phyloP scores from a whole-genome alignment of 37 sponge, comb jelly and placozoan genomes.

The Oscarella lobularis region DNA sequence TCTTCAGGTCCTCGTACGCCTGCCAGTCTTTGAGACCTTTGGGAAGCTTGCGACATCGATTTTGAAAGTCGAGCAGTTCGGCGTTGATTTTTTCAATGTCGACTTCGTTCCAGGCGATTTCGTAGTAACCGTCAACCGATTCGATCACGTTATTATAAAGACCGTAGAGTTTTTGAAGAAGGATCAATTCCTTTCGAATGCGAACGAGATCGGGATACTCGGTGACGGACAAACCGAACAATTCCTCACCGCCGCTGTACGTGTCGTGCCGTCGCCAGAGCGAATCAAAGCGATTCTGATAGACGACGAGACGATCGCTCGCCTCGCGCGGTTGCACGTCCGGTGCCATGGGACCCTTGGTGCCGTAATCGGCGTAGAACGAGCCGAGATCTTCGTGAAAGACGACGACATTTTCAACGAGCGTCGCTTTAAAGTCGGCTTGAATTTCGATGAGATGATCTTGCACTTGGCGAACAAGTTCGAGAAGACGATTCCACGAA shows the following conservation, averaged over 20 bases:
- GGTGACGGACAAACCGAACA: slow-evolving; percentile 82
- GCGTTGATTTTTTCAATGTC: slow-evolving; percentile 92
- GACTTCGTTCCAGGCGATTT: slow-evolving; percentile 86
- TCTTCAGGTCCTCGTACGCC: slow-evolving; percentile 86
- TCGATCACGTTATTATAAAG: slow-evolving; percentile 82
- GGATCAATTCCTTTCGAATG: slow-evolving; percentile 61
- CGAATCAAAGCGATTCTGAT: slow-evolving; percentile 25
- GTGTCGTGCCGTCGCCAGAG: slow-evolving; percentile 40
- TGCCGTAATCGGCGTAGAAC: slow-evolving; percentile 32
- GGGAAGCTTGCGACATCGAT: slow-evolving; percentile 93
- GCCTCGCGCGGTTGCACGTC: slow-evolving; percentile 85
- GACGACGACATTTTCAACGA: slow-evolving; percentile 44
- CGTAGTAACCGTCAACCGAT: slow-evolving; percentile 85
- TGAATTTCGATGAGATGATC: slow-evolving; percentile 56
- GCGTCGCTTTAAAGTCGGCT: slow-evolving; percentile 55
- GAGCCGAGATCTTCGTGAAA: slow-evolving; percentile 36
- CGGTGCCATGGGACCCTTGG: slow-evolving; percentile 81
- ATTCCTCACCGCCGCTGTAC: slow-evolving; percentile 87
- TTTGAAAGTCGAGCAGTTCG: slow-evolving; percentile 92
- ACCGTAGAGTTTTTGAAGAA: slow-evolving; percentile 90
- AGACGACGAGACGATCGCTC: slow-evolving; percentile 74
- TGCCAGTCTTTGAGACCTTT: slow-evolving; percentile 96
- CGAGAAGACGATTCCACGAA: slow-evolving; percentile 28
- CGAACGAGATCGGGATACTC: slow-evolving; percentile 71
- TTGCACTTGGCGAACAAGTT: slow-evolving; percentile 42